Base-by-base conservation (phyloP, 2,797 vertebrate genomes). In the Lepus townsendii region DNA sequence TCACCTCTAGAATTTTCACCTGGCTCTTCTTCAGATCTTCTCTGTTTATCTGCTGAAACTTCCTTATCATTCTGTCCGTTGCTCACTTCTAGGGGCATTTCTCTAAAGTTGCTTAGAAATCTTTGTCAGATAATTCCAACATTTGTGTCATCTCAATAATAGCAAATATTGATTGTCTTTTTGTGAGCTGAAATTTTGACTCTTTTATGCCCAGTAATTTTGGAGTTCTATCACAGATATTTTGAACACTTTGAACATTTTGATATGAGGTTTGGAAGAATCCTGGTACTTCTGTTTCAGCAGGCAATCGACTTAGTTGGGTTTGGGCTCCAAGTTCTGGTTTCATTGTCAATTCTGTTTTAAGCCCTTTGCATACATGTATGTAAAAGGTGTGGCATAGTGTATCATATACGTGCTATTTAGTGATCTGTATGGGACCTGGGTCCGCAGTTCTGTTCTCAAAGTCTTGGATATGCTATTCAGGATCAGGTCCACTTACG, bases 211-310 rank as follows among this genome's bases (percentile, higher is more conserved):
- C 47, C 38, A 38, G 2, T 71, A 62, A 88, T 88, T 78, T 82
- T 91, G 35, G 65, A 47, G 83, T 19, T 72, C 71, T 73, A 73
- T 77, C 57, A 65, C 12, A 57, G 19, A 66, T 30, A 87, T 7
- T 32, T 71, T 88, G n/a, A 93, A 84, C 24, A 88, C 71, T 78
- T 76, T 65, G 50, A 93, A 84, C 24, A 88, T 75, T 78, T 76
- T 65, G 50, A 69, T 79, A 68, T 4, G 7, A 93, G 22, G 32
- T 20, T 47, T 57, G 8, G 72, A 30, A 42, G 26, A 76, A 91
- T 82, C 47, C 38, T 77, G 52, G 17, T 80, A 76, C 38, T 92
- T 94, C 47, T 82, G 30, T 83, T 92, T 90, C 77, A 93, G 68
- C 16, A 87, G 86, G 66, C 52, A 91, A 91, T 47, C 52, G 54